These are phyloP conservation scores for Mormyrops attenuatus DNA, from an alignment of 2,797 vertebrate species.

Conservation along the genomic window DNA sequence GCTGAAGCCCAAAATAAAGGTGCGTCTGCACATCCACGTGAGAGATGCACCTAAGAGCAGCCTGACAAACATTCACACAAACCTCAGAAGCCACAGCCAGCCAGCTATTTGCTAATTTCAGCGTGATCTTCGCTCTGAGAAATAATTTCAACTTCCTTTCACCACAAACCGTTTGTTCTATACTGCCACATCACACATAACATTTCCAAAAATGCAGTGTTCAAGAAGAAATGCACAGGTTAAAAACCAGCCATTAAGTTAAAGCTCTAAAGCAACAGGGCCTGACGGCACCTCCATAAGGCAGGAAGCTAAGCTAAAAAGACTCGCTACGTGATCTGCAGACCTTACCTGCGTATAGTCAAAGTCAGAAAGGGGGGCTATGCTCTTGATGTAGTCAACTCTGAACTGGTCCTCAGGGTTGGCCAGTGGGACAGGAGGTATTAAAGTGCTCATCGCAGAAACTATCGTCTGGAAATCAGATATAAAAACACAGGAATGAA, in stretches of 20 bases:
- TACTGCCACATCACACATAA: background rate
- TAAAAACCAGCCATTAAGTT: background rate
- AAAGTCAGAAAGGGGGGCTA: constrained; percentile 94
- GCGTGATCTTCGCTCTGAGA: background rate
- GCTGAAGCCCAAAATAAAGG: background rate
- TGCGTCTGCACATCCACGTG: background rate
- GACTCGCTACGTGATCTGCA: background rate
- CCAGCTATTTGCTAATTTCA: background rate
- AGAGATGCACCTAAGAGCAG: background rate
- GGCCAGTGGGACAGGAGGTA: constrained; percentile 91
- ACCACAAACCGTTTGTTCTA: background rate
- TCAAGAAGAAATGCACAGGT: background rate
- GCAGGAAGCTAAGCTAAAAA: background rate
- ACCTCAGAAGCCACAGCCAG: background rate
- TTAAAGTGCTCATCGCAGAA: constrained; percentile 99
- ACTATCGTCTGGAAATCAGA: constrained; percentile 84
- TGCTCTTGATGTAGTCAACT: constrained; percentile 98
- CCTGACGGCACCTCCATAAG: background rate
- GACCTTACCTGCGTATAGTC: constrained; percentile 92
- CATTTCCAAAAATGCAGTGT: background rate
- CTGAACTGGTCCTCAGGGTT: constrained; percentile 96
- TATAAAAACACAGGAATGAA: constrained; percentile 43
- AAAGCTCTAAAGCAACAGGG: background rate
- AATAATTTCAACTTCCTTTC: background rate
- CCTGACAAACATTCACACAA: background rate